Conservation (phyloP, 2,888 invertebrate species). For the Mythimna albipuncta region DNA sequence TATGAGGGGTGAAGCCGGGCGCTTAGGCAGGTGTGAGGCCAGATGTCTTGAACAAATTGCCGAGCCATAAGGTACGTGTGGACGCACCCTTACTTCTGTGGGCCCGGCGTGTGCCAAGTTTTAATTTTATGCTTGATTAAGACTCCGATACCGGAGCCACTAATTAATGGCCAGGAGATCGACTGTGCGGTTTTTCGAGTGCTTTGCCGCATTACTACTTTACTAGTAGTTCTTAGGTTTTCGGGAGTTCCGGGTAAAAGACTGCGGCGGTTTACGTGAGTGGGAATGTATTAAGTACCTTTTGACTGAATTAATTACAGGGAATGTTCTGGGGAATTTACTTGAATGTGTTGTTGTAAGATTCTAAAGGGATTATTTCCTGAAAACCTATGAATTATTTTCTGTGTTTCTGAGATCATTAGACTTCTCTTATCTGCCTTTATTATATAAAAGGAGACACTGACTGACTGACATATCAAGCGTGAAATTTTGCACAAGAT, state of each 20-base stretch:
- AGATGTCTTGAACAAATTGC: slow-evolving; percentile 91
- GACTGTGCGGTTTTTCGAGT: slow-evolving; percentile 73
- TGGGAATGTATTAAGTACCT: not conserved
- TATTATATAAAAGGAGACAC: too few species aligned
- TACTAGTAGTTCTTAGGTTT: slow-evolving; percentile 60
- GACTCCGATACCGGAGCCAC: slow-evolving; percentile 77
- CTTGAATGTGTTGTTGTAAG: not conserved
- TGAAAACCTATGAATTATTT: not conserved
- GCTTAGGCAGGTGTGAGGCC: slow-evolving; percentile 88
- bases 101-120: slow-evolving; percentile 89
- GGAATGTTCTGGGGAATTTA: not conserved
- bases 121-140: slow-evolving; percentile 91
- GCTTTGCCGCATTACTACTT: slow-evolving; percentile 68
- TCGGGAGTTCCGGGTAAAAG: slow-evolving; percentile 36
- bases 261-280: slow-evolving; percentile 6
- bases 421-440: too few species aligned
- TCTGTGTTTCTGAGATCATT: too few species aligned
- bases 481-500: too few species aligned
- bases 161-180: slow-evolving; percentile 88
- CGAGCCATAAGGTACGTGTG: slow-evolving; percentile 88
- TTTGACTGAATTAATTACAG: not conserved
- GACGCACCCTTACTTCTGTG: slow-evolving; percentile 87
- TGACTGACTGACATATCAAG: too few species aligned
- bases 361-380: not conserved
- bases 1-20: slow-evolving; percentile 71